Conservation (phyloP, 2,888 invertebrate species). For the Lysandra bellargus region DNA sequence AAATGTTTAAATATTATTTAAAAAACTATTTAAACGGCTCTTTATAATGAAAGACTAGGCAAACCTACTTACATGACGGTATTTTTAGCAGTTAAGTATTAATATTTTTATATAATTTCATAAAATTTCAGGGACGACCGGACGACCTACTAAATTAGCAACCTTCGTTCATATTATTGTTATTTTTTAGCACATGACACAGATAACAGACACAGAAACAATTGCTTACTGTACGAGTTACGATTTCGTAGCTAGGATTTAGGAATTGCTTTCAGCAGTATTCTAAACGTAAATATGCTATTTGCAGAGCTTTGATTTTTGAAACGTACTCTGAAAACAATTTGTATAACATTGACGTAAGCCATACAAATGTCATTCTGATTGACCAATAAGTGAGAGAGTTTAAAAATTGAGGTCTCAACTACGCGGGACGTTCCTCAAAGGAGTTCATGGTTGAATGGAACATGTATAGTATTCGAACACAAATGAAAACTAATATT, state of each 20-base stretch:
- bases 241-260: background rate
- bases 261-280: background rate
- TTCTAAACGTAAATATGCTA: background rate
- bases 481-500: constrained; percentile 49
- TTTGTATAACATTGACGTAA: constrained; percentile 29
- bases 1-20: constrained; percentile 5
- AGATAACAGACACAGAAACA: background rate
- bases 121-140: background rate
- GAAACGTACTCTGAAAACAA: constrained; percentile 7
- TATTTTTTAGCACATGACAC: constrained; percentile 14
- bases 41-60: background rate
- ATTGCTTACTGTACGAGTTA: background rate
- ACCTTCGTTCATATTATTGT: background rate
- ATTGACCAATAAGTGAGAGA: constrained; percentile 78
- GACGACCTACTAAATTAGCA: background rate
- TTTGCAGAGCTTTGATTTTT: background rate
- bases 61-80: background rate
- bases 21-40: constrained; percentile 1
- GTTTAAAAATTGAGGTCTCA: constrained; percentile 78
- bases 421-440: constrained; percentile 73
- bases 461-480: constrained; percentile 70
- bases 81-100: background rate
- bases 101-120: background rate
- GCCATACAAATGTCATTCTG: constrained; percentile 69
- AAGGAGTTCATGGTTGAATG: constrained; percentile 80